A percentile compares a stretch with the other conserved stretches of the same genome.
Evolutionary conservation across 2,888 invertebrate species (phyloP).

Genomic region (Acrocyrtus sp.): DNA sequence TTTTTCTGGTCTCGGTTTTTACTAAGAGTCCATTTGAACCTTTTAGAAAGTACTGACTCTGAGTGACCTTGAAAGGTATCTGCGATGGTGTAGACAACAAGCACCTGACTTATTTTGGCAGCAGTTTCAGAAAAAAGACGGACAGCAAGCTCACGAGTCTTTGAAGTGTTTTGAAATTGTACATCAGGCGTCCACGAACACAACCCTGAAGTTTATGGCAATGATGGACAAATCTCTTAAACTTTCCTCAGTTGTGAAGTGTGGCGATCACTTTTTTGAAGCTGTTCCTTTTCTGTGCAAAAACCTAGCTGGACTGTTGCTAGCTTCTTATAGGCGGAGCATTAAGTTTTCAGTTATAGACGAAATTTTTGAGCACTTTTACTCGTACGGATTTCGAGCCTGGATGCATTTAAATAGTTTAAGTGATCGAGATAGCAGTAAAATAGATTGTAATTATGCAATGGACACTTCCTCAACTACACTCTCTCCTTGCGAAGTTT

Average conservation of each 20-base stretch:
- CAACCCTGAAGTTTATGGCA: slow-evolving; percentile 38
- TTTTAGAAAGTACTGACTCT: slow-evolving; percentile 26
- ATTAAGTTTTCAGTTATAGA: slow-evolving; percentile 37
- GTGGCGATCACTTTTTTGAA: slow-evolving; percentile 35
- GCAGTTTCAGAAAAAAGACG: slow-evolving; percentile 8
- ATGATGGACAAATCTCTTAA: slow-evolving; percentile 40
- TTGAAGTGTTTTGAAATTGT: slow-evolving; percentile 50
- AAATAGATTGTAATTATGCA: too few species aligned
- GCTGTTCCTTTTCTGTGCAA: slow-evolving; percentile 49
- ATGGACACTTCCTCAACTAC: slow-evolving; percentile 5
- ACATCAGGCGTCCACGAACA: slow-evolving; percentile 40
- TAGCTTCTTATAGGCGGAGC: slow-evolving; percentile 27
- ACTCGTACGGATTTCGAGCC: slow-evolving; percentile 54
- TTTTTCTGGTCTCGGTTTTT: too few species aligned
- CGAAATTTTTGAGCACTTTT: slow-evolving; percentile 56
- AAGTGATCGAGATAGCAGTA: background rate
- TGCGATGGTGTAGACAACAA: slow-evolving; percentile 25
- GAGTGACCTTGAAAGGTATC: slow-evolving; percentile 17
- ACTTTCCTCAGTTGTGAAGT: slow-evolving; percentile 23
- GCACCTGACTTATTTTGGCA: slow-evolving; percentile 47
- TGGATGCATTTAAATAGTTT: slow-evolving; percentile 39
- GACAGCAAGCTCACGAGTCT: slow-evolving; percentile 38
- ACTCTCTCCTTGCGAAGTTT: slow-evolving; percentile 45
- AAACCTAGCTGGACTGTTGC: slow-evolving; percentile 49
- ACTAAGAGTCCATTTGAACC: too few species aligned